Evolutionary conservation across 2,797 vertebrate species (phyloP).

Genomic region (Pogonophryne albipinna): DNA sequence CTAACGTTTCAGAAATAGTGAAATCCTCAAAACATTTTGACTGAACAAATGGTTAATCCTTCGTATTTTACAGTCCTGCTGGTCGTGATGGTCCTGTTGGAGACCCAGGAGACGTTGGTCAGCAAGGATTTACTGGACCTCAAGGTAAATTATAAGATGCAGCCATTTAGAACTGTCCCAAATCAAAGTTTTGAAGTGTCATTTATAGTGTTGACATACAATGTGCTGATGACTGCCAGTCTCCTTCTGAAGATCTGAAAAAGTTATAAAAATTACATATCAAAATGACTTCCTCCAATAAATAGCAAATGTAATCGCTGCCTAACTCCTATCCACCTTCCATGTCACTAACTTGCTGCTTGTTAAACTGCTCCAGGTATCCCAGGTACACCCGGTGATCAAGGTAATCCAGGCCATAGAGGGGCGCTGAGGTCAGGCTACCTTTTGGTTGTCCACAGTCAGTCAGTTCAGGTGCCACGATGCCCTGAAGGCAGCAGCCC

Average conservation of each 20-base stretch:
- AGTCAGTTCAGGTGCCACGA: conserved; percentile 84
- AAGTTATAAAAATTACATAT: not conserved
- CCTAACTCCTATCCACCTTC: not conserved
- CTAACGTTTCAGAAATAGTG: too few species aligned
- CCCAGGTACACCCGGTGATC: conserved; percentile 64
- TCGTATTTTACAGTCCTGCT: too few species aligned
- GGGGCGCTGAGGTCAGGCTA: conserved; percentile 77
- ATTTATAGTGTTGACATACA: too few species aligned
- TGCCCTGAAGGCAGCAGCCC: conserved; percentile 85
- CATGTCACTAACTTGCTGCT: not conserved
- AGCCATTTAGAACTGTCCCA: not conserved
- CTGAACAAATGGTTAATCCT: too few species aligned
- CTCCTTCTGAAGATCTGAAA: not conserved
- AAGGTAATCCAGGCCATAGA: conserved; percentile 52
- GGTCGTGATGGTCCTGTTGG: conserved; percentile 63
- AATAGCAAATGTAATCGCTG: not conserved
- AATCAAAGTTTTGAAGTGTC: too few species aligned
- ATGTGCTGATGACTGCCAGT: too few species aligned
- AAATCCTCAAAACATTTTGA: too few species aligned
- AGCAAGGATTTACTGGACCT: conserved; percentile 61
- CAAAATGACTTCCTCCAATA: not conserved
- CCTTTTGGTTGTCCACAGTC: conserved; percentile 91
- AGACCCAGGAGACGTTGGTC: conserved; percentile 66
- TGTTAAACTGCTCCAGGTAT: conserved; percentile 46
- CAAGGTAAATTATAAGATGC: conserved; percentile 58